Conservation (phyloP, 2,797 vertebrate species). For the Coendou prehensilis region DNA sequence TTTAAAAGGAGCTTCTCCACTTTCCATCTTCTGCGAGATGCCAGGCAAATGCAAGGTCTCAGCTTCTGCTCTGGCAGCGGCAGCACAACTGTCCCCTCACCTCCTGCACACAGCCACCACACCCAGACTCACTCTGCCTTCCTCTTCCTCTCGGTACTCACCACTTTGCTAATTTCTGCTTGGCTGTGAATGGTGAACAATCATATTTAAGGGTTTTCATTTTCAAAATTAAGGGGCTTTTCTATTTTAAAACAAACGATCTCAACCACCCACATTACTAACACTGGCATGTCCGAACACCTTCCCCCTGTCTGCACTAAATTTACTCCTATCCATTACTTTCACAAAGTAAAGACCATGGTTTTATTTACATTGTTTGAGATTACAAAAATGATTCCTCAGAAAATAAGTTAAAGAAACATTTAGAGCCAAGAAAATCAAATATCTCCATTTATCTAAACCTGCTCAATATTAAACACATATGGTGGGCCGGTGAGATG, state of each 20-base stretch:
- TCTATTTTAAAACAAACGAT: slow-evolving; percentile 62
- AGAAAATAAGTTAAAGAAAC: slow-evolving; percentile 78
- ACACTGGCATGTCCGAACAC: neutral
- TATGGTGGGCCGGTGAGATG: neutral
- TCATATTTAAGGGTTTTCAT: neutral
- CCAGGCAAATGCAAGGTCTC: neutral
- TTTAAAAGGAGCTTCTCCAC: neutral
- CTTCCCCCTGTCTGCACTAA: slow-evolving; percentile 59
- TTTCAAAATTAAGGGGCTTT: slow-evolving; percentile 49
- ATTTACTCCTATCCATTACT: slow-evolving; percentile 46
- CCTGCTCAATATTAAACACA: slow-evolving; percentile 64
- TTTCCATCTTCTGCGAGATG: neutral
- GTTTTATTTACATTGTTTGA: slow-evolving; percentile 76
- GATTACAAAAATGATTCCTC: slow-evolving; percentile 76
- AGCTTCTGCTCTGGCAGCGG: neutral
- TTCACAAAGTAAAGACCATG: slow-evolving; percentile 64
- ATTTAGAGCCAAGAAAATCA: slow-evolving; percentile 71
- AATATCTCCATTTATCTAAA: slow-evolving; percentile 66
- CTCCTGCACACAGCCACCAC: neutral
- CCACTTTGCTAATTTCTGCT: neutral
- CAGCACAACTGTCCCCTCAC: neutral
- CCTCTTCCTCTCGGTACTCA: neutral
- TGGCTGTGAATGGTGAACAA: neutral
- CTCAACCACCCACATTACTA: neutral
- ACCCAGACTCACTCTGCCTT: neutral